Conservation (phyloP, 1,140 invertebrate species). For the Oncopodura yosiiana region DNA sequence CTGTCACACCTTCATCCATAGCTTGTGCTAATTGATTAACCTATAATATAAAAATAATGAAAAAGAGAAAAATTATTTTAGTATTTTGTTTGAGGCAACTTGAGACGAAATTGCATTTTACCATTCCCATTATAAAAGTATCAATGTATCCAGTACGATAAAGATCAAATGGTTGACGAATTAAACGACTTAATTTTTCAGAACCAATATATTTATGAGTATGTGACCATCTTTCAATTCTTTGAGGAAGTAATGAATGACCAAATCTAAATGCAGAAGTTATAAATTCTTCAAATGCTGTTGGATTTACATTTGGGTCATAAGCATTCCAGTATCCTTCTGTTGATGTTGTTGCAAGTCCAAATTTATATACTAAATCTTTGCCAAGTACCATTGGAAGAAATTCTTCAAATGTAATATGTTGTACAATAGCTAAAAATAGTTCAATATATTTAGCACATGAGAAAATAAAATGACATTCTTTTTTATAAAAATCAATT, state of each 20-base stretch:
- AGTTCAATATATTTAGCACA: too few relatives aligned
- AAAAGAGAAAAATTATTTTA: too few relatives aligned
- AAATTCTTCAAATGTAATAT: slow-evolving; percentile 49
- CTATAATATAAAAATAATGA: too few relatives aligned
- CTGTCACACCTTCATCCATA: slow-evolving; percentile 87
- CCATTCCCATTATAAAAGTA: slow-evolving; percentile 82
- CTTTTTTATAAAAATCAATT: too few relatives aligned
- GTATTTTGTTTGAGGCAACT: background rate
- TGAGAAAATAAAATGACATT: too few relatives aligned
- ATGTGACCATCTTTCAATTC: slow-evolving; percentile 84
- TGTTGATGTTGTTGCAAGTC: slow-evolving; percentile 32
- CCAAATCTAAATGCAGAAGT: slow-evolving; percentile 82
- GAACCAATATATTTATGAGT: slow-evolving; percentile 88
- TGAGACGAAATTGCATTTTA: too few relatives aligned
- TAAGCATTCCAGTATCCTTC: slow-evolving; percentile 83
- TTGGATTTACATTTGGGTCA: slow-evolving; percentile 69
- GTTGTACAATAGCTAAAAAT: slow-evolving; percentile 46
- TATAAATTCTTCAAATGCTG: slow-evolving; percentile 75
- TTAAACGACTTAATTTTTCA: slow-evolving; percentile 75
- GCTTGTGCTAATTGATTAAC: slow-evolving; percentile 90
- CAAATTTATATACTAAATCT: slow-evolving; percentile 41
- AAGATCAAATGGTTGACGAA: slow-evolving; percentile 77
- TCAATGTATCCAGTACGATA: slow-evolving; percentile 82
- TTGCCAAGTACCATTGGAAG: slow-evolving; percentile 48
- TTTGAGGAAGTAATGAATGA: slow-evolving; percentile 75